Base-by-base conservation (phyloP, 92 coral and sea anemone species). In the Zoanthus sociatus region DNA sequence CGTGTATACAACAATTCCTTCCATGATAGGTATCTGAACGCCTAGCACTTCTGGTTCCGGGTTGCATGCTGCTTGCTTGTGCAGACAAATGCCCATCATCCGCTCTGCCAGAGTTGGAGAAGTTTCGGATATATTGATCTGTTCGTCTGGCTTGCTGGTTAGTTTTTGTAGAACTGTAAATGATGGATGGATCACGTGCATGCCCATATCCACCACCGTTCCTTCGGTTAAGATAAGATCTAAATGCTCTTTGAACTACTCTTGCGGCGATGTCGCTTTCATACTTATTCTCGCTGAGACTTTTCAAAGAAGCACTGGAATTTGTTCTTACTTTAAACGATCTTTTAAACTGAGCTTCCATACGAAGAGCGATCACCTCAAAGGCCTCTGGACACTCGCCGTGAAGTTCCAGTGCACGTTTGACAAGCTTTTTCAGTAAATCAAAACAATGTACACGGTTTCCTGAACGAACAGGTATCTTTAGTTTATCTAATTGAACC, bases 391-490 rank as follows among this genome's bases (percentile, higher is more conserved):
- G 93, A 17, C 96, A 93, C 66, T 95, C 98, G 16, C 98, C 98
- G 68, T 95, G 96, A 73, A 93, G 92, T 70, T 94, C 98, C 12
- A 97, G 89, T 53, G 86, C 89, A 32, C 87, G 87, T 64, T 94
- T 90, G 45, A 95, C 99, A 42, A 97, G 83, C 50, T 93, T 95
- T 82, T 97, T 95, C 7, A 97, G 90, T 54, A 97, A 83, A 82
- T 97, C 99, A 74, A 97, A 95, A 82, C 99, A 95, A 87, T 97
- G 98, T 20, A 93, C 92, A 26, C 93, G 91, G 58, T 97, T 93
- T 12, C 97, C 99, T 6, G 88, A 92, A 47, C 99, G 95, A 11
- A 97, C 93, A 1, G 99, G 94, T 15, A 97, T 93, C 69, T 92
- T 92, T 33, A 97, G 70, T 78, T 89, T 87, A 64, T 92, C 88